These are phyloP conservation scores for Holcopasites calliopsidis DNA, from an alignment of 1,140 invertebrate species.

Conservation along the genomic window DNA sequence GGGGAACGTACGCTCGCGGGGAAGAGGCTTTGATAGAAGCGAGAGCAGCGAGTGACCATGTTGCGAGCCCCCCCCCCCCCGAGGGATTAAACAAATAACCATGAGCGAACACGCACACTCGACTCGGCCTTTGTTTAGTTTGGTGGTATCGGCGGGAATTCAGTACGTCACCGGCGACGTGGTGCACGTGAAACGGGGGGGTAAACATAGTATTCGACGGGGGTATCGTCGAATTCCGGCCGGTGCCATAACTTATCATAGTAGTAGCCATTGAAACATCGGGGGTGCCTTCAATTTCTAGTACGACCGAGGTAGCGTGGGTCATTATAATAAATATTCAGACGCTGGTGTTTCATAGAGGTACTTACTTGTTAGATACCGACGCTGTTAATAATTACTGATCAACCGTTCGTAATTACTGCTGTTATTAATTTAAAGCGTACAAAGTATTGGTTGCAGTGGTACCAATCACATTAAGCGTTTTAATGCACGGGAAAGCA, in stretches of 20 bases:
- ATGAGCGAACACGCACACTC: constrained; percentile 47
- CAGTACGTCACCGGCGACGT: constrained; percentile 4
- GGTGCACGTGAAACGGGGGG: neutral
- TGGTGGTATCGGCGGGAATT: constrained; percentile 36
- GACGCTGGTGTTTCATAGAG: too few relatives aligned
- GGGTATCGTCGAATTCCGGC: constrained; percentile 26
- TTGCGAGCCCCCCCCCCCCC: constrained; percentile 37
- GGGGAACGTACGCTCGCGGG: neutral
- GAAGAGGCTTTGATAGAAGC: constrained; percentile 39
- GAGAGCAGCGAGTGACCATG: constrained; percentile 33
- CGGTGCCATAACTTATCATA: constrained; percentile 23
- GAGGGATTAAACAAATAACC: constrained; percentile 56
- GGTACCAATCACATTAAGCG: too few relatives aligned
- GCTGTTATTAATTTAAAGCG: too few relatives aligned
- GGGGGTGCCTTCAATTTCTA: too few relatives aligned
- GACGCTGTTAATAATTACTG: too few relatives aligned
- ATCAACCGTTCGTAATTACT: too few relatives aligned
- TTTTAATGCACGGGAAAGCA: too few relatives aligned
- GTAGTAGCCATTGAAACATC: neutral
- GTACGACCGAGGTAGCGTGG: too few relatives aligned
- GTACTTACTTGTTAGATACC: too few relatives aligned
- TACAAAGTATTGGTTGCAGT: too few relatives aligned
- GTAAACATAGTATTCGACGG: neutral
- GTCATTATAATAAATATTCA: too few relatives aligned
- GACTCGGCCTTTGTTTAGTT: constrained; percentile 35